Percentiles rank a stretch among this genome's conserved stretches.
Evolutionary conservation across 1,140 invertebrate genomes (phyloP).

Genomic region (Meloidogyne chitwoodi): DNA sequence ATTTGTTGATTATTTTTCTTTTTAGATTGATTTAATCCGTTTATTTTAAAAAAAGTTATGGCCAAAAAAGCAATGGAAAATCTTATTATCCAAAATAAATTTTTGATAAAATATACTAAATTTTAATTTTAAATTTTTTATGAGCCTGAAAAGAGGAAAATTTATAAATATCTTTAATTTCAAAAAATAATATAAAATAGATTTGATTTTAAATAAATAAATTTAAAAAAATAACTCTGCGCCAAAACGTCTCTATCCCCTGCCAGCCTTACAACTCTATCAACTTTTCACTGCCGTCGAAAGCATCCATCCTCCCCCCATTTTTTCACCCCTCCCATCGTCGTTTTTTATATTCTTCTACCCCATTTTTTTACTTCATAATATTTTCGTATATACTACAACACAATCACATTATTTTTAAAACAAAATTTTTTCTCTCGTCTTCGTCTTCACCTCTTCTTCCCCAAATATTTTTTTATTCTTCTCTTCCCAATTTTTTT

Average conservation of each 20-base stretch:
- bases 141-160: no score
- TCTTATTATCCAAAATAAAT: no score
- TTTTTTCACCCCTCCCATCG: background rate
- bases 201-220: no score
- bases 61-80: no score
- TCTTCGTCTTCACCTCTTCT: background rate
- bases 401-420: background rate
- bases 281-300: background rate
- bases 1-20: background rate
- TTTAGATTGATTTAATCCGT: background rate
- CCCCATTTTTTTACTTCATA: background rate
- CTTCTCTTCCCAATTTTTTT: background rate
- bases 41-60: background rate
- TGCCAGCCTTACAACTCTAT: background rate
- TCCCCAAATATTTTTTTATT: background rate
- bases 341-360: background rate
- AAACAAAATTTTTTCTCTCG: no score
- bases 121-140: no score
- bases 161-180: no score
- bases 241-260: background rate
- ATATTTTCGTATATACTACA: background rate
- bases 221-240: background rate
- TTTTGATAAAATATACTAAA: no score
- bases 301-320: background rate
- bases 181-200: no score